Evolutionary conservation across 1,140 invertebrate species (phyloP).

Genomic region (Apocrypta bakeri): DNA sequence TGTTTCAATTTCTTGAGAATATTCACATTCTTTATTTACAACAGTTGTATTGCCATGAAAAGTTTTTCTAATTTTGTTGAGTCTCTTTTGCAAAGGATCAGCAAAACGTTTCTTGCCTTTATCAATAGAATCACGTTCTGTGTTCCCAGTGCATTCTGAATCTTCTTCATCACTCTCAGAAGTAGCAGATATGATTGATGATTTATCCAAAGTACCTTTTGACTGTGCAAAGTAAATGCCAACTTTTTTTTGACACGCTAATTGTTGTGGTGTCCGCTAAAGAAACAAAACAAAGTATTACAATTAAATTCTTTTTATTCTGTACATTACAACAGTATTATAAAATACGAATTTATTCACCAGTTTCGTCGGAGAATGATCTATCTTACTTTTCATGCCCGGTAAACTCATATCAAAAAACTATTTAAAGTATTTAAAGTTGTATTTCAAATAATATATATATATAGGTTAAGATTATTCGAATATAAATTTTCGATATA

Average conservation of each 20-base stretch:
- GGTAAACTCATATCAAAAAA: neutral
- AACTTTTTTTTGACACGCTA: slow-evolving; percentile 26
- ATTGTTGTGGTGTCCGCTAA: slow-evolving; percentile 32
- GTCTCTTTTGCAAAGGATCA: slow-evolving; percentile 9
- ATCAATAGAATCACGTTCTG: slow-evolving; percentile 13
- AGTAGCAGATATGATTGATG: slow-evolving; percentile 11
- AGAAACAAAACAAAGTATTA: neutral
- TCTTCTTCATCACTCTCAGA: slow-evolving; percentile 20
- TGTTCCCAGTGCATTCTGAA: neutral
- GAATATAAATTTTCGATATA: too few relatives aligned
- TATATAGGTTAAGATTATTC: too few relatives aligned
- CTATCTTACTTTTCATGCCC: neutral
- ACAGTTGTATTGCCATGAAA: slow-evolving; percentile 24
- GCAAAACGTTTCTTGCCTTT: slow-evolving; percentile 21
- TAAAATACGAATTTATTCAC: neutral
- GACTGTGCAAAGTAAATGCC: slow-evolving; percentile 16
- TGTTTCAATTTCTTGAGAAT: neutral
- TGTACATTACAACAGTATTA: neutral
- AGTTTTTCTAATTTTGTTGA: slow-evolving; percentile 39
- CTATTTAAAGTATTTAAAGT: too few relatives aligned
- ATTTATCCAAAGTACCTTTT: neutral
- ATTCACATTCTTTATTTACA: slow-evolving; percentile 9
- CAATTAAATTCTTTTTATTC: neutral
- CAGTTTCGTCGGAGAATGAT: slow-evolving; percentile 28
- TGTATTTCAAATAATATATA: too few relatives aligned